Evolutionary conservation across 2,888 invertebrate genomes (phyloP).

Genomic region (Mantis religiosa): DNA sequence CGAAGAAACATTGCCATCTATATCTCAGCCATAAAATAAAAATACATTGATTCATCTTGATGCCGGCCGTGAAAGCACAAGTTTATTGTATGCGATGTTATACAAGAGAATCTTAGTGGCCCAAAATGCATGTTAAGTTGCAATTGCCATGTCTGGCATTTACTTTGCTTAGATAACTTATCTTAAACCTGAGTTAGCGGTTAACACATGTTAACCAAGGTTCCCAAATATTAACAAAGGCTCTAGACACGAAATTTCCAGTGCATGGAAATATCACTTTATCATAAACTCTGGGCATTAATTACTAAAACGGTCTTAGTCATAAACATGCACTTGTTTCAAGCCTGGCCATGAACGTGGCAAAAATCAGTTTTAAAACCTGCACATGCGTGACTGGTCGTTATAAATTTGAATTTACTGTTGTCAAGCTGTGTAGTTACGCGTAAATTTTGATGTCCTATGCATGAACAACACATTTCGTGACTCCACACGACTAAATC

Average conservation of each 20-base stretch:
- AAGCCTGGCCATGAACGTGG: neutral
- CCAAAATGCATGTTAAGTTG: neutral
- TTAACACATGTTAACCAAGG: too few species aligned
- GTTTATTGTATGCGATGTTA: too few species aligned
- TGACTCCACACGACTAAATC: too few species aligned
- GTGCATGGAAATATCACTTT: neutral
- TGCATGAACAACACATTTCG: too few species aligned
- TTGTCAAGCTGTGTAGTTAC: neutral
- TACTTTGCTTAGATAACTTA: too few species aligned
- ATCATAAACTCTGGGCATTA: neutral
- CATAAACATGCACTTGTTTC: neutral
- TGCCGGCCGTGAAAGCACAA: too few species aligned
- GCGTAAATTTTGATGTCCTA: too few species aligned
- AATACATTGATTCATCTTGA: too few species aligned
- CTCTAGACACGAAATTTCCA: neutral
- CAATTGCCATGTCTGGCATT: neutral
- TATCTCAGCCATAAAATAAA: too few species aligned
- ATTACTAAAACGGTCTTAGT: neutral
- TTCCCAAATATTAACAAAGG: neutral
- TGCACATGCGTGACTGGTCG: neutral
- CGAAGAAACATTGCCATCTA: too few species aligned
- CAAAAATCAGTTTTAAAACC: neutral
- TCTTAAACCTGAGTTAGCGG: neutral
- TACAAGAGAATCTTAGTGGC: too few species aligned
- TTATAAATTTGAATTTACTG: neutral